Base-by-base conservation (phyloP, 2,113 vertebrate species). In the Junco hyemalis region DNA sequence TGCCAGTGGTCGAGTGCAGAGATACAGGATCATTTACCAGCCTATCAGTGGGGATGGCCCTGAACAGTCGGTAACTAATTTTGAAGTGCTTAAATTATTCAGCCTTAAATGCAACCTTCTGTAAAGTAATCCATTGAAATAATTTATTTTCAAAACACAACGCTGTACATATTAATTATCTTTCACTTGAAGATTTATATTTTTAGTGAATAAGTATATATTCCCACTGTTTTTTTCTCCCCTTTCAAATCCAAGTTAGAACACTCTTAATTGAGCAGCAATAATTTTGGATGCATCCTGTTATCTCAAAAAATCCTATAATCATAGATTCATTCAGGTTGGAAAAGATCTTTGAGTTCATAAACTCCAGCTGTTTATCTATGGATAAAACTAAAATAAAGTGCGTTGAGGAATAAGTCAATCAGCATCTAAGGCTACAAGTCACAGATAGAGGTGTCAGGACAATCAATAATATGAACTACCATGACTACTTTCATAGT, bases 1-100 rank as follows among this genome's bases (percentile, higher is more conserved):
- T 8, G 99, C 99, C 54, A 98, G 98, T 12, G 99, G 99, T 9
- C 96, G 98, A 19, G 99, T 99, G 71, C 98, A 98, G 96, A 98
- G 98, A 96, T 99, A 99, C 96, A 98, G 96, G 94, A 96, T 99
- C 93, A 97, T 95, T 25, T 99, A 98, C 81, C 97, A 96, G 47
- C 98, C 98, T 18, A 76, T 94, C 6, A 94, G 96, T 20, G 99
- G 98, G 61, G 98, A 98, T 57, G 98, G 98, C 59, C 98, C 97
- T 76, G 97, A 98, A 9, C 94, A 98, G 74, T 90, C 79, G 45
- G 99, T 99, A 97, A 98, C 20, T 91, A 63, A 36, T 82, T 92
- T 81, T 76, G 23, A 80, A 92, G 20, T 44, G 45, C 12, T 50
- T 0, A 60, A 81, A 60, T 45, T 86, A 87, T 53, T 91, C 29